A percentile compares a stretch with the other conserved stretches of the same genome.
Evolutionary conservation across 30 jellyfish, hydroid and myxozoan genomes (phyloP).

Genomic region (Turritopsis rubra): DNA sequence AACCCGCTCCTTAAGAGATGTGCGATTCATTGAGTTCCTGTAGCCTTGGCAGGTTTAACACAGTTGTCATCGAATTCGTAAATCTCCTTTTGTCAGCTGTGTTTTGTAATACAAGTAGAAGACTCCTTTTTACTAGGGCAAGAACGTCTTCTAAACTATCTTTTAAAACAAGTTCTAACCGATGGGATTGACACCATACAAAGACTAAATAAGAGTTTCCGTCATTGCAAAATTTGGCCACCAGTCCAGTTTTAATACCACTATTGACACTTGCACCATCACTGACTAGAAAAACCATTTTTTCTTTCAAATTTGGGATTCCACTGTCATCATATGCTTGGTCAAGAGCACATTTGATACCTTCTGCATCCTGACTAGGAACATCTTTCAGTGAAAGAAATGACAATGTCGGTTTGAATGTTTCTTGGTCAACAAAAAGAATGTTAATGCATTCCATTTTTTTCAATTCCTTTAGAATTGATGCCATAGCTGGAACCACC

Average conservation of each 20-base stretch:
- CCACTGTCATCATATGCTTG: background rate
- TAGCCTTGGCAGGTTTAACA: background rate
- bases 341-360: background rate
- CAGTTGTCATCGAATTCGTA: background rate
- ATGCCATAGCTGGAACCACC: too few relatives aligned
- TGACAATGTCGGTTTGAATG: background rate
- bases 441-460: constrained; percentile 5
- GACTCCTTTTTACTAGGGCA: background rate
- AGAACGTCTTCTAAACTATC: background rate
- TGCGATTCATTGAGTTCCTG: background rate
- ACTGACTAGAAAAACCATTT: constrained; percentile 7
- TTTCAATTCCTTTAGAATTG: too few relatives aligned
- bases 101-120: background rate
- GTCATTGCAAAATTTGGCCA: background rate
- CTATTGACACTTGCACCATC: constrained; percentile 20
- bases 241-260: constrained; percentile 2
- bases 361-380: constrained; percentile 18
- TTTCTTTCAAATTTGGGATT: background rate
- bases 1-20: background rate
- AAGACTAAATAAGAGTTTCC: background rate
- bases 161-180: constrained; percentile 4
- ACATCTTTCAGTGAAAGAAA: constrained; percentile 17
- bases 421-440: background rate
- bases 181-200: constrained; percentile 18
- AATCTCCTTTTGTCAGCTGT: background rate